A percentile compares a stretch with the other conserved stretches of the same genome.
phyloP scores from a whole-genome alignment of 2,888 invertebrate species.

The Scaptomyza reducta region DNA sequence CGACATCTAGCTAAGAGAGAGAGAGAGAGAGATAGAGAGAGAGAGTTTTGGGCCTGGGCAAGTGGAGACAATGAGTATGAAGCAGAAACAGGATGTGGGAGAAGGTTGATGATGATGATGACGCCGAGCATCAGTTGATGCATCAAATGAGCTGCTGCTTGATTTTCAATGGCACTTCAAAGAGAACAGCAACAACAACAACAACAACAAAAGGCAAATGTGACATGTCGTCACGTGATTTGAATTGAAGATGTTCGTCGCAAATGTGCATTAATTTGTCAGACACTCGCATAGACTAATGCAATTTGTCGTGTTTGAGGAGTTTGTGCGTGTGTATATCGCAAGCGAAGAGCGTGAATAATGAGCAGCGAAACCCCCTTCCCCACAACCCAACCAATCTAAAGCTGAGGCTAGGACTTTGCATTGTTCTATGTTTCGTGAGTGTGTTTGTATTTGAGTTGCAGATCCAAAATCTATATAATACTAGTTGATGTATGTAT shows the following conservation, averaged over 20 bases:
- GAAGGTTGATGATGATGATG: not conserved
- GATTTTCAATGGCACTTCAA: slow-evolving; percentile 62
- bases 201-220: slow-evolving; percentile 22
- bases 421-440: too few relatives aligned
- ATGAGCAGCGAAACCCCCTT: slow-evolving; percentile 32
- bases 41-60: slow-evolving; percentile 18
- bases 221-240: slow-evolving; percentile 73
- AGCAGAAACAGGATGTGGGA: not conserved
- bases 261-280: slow-evolving; percentile 75
- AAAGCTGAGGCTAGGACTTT: not conserved
- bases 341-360: slow-evolving; percentile 58
- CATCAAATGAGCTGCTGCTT: slow-evolving; percentile 66
- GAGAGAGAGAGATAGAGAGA: too few relatives aligned
- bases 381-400: not conserved
- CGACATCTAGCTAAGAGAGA: slow-evolving; percentile 3
- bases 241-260: slow-evolving; percentile 70
- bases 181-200: slow-evolving; percentile 7
- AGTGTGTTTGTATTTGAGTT: too few relatives aligned
- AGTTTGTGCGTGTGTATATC: slow-evolving; percentile 9
- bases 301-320: slow-evolving; percentile 54
- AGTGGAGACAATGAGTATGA: slow-evolving; percentile 2
- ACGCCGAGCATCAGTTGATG: slow-evolving; percentile 46
- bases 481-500: not conserved
- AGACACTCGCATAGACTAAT: slow-evolving; percentile 48
- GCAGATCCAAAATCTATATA: not conserved